Evolutionary conservation across 2,888 invertebrate species (phyloP), one percentile per base, ranked within the genome.

Genomic region (Litoditis marina): DNA sequence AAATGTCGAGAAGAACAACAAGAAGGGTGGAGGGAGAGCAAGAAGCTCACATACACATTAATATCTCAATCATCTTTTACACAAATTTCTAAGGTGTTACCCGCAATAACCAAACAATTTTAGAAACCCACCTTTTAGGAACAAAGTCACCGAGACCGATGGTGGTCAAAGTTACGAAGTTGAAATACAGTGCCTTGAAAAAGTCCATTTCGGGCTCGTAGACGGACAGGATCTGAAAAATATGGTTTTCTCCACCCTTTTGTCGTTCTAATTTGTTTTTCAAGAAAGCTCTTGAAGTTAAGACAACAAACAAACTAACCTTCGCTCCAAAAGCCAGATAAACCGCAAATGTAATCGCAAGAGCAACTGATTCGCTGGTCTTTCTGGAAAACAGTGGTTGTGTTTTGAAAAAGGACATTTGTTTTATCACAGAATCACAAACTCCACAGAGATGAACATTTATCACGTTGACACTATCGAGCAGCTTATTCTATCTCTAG

Each of bases 191-290:
- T 2, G 79, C 80, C 32, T 75, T 75, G 71, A 80, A 80, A 63
- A 77, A 78, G 60, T 69, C 73, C 80, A 81, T 80, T 55, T 80
- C 77, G 25, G 76, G 78, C 53, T 81, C 81, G 63, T 80, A 81
- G n/a, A 69, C 67, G 13, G 75, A 71, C 34, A 77, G 58, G 51
- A 71, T 68, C 56, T 72, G 31, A 65, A 60, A 13, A 50, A 13
- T 36, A 22, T 25, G 4, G n/a, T 1, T 16, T 46, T 30, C 25
- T 27, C 11, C n/a, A n/a, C 25, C 6, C n/a, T 30, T 7, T 36
- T n/a, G n/a, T n/a, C n/a, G n/a, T n/a, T n/a, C n/a, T n/a, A n/a
- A n/a, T n/a, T n/a, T n/a, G n/a, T n/a, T n/a, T 28, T 28, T 28
- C 30, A 19, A 25, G 19, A 50, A 27, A 6, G 27, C n/a, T 22